Conservation (phyloP, 2,888 invertebrate genomes). For the Hypomecis atomaria region DNA sequence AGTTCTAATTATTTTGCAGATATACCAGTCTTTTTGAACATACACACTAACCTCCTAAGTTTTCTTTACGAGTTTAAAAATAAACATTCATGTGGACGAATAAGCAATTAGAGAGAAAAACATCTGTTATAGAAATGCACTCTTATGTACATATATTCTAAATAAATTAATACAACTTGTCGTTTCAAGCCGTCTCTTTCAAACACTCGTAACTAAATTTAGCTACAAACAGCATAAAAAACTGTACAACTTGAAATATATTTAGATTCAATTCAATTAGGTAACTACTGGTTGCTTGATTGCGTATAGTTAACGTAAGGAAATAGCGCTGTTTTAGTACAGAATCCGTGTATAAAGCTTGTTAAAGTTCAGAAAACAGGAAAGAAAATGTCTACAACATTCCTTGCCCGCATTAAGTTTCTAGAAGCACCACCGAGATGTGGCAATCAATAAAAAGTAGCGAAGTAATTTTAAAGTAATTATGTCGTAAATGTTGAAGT, state of each 20-base stretch:
- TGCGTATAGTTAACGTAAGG: not conserved
- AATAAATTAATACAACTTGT: too few species aligned
- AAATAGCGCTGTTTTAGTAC: not conserved
- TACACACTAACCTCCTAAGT: not conserved
- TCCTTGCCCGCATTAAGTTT: constrained; percentile 39
- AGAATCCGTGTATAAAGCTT: constrained; percentile 9
- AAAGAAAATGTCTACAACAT: constrained; percentile 35
- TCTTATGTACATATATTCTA: too few species aligned
- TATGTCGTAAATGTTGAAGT: constrained; percentile 35
- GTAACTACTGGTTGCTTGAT: not conserved
- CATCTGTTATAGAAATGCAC: too few species aligned
- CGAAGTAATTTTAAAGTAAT: constrained; percentile 40
- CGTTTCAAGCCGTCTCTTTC: too few species aligned
- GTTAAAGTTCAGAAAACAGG: constrained; percentile 28
- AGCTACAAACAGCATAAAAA: too few species aligned
- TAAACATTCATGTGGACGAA: not conserved
- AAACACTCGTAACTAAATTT: too few species aligned
- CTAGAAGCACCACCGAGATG: constrained; percentile 34
- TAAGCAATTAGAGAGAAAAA: too few species aligned
- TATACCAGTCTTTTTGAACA: constrained; percentile 21
- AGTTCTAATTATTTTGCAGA: constrained; percentile 68
- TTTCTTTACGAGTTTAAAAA: not conserved
- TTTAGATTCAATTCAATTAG: too few species aligned
- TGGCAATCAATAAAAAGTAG: constrained; percentile 42
- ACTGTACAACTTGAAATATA: too few species aligned